Percentiles rank a stretch among this genome's conserved stretches.
These are phyloP conservation scores for Hyles lineata DNA, from an alignment of 2,888 invertebrate species.

Conservation along the genomic window DNA sequence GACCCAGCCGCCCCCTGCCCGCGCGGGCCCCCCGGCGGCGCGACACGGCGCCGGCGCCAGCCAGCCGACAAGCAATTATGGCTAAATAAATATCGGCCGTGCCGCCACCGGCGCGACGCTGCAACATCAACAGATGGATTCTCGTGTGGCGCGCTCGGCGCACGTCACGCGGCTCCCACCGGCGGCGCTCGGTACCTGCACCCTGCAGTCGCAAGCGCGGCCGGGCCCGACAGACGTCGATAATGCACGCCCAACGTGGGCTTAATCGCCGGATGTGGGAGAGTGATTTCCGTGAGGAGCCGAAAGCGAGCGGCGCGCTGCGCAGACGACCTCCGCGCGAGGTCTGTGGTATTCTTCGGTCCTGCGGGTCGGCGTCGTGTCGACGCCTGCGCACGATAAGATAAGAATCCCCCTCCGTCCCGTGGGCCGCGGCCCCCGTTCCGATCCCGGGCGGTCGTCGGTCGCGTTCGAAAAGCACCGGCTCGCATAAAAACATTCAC, in stretches of 20 bases:
- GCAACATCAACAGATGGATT: conserved; percentile 73
- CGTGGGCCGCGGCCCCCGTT: conserved; percentile 37
- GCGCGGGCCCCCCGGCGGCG: conserved; percentile 55
- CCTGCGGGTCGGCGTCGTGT: conserved; percentile 59
- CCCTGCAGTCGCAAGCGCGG: background rate
- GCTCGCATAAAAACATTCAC: conserved; percentile 70
- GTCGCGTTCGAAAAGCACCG: conserved; percentile 55
- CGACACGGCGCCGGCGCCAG: conserved; percentile 83
- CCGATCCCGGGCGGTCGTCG: conserved; percentile 27
- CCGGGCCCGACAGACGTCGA: conserved; percentile 37
- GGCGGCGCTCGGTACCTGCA: background rate
- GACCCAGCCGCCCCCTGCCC: conserved; percentile 44
- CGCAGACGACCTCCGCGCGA: conserved; percentile 42
- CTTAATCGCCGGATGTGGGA: conserved; percentile 65
- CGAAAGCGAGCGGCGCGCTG: conserved; percentile 31
- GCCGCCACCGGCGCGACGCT: conserved; percentile 73
- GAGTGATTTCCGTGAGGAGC: conserved; percentile 56
- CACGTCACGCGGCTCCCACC: background rate
- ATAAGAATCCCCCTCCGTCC: conserved; percentile 49
- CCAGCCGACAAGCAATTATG: conserved; percentile 83
- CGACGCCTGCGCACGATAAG: conserved; percentile 65
- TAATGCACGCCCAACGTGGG: conserved; percentile 63
- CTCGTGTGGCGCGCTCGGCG: conserved; percentile 42
- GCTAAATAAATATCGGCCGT: conserved; percentile 84
- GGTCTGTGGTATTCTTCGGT: conserved; percentile 56